These are phyloP conservation scores for Seriola rivoliana DNA, from an alignment of 2,113 vertebrate species.

Conservation along the genomic window DNA sequence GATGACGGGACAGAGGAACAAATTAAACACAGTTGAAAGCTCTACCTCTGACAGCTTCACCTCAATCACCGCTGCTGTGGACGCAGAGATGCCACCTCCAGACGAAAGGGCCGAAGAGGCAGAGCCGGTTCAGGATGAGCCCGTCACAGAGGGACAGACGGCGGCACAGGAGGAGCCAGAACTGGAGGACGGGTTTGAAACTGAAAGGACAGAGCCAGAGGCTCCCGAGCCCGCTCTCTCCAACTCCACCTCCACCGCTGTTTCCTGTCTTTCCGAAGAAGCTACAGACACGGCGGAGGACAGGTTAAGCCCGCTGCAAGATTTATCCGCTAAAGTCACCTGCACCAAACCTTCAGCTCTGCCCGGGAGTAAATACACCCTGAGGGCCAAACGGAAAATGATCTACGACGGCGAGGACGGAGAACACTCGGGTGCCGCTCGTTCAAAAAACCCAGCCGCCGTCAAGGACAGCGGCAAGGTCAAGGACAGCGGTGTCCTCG, in stretches of 20 bases:
- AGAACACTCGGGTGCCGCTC: slow-evolving; percentile 85
- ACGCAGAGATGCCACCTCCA: slow-evolving; percentile 44
- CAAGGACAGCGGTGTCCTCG: slow-evolving; percentile 75
- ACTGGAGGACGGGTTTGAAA: slow-evolving; percentile 15
- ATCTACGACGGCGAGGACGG: slow-evolving; percentile 90
- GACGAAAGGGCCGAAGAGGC: slow-evolving; percentile 20
- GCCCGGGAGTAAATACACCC: slow-evolving; percentile 94
- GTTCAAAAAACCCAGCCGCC: slow-evolving; percentile 86
- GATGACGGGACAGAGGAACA: slow-evolving; percentile 79
- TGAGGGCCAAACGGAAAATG: slow-evolving; percentile 94
- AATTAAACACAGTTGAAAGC: slow-evolving; percentile 65
- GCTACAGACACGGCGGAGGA: slow-evolving; percentile 57
- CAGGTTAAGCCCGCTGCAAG: slow-evolving; percentile 67
- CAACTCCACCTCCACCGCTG: slow-evolving; percentile 21
- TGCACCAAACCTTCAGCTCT: slow-evolving; percentile 89
- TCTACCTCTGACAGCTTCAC: slow-evolving; percentile 56
- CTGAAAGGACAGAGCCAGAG: slow-evolving; percentile 30
- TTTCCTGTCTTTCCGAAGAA: slow-evolving; percentile 52
- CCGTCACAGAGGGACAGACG: not conserved
- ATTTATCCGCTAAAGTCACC: slow-evolving; percentile 76
- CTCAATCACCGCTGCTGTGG: slow-evolving; percentile 38
- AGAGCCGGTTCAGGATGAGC: slow-evolving; percentile 8
- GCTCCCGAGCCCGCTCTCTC: slow-evolving; percentile 25
- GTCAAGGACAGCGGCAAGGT: slow-evolving; percentile 66
- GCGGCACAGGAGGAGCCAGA: slow-evolving; percentile 19